These are phyloP conservation scores for Oncopodura yosiiana DNA, from an alignment of 1,140 invertebrate genomes.

Conservation along the genomic window DNA sequence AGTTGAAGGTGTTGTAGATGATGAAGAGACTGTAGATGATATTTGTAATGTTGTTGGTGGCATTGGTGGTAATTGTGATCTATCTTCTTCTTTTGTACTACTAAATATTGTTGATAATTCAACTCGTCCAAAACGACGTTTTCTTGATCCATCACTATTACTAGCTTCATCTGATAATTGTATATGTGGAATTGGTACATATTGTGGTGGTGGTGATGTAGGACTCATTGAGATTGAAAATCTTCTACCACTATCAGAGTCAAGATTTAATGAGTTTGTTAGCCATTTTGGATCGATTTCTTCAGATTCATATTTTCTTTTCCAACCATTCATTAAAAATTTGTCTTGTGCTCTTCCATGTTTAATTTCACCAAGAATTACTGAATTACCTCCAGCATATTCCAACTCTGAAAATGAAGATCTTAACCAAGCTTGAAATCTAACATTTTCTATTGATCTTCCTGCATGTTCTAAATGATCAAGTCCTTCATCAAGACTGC, in stretches of 20 bases:
- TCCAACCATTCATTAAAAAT: slow-evolving; percentile 32
- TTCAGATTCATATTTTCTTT: slow-evolving; percentile 28
- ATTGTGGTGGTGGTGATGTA: background rate
- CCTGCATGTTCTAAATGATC: slow-evolving; percentile 18
- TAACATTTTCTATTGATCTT: slow-evolving; percentile 21
- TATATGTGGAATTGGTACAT: background rate
- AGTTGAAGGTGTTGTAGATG: slow-evolving; percentile 6
- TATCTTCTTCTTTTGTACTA: slow-evolving; percentile 3
- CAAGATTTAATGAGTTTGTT: slow-evolving; percentile 24
- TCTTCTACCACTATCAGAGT: slow-evolving; percentile 15
- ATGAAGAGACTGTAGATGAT: background rate
- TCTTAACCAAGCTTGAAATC: slow-evolving; percentile 17
- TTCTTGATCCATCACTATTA: background rate
- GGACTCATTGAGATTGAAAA: background rate
- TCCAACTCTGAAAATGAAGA: slow-evolving; percentile 29
- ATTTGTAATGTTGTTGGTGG: background rate
- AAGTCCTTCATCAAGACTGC: slow-evolving; percentile 32
- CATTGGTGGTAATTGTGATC: background rate
- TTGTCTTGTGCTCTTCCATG: slow-evolving; percentile 27
- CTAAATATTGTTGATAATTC: slow-evolving; percentile 7
- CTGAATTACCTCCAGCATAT: slow-evolving; percentile 20
- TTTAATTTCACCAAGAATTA: slow-evolving; percentile 24
- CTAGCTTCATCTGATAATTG: slow-evolving; percentile 14
- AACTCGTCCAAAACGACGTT: slow-evolving; percentile 18
- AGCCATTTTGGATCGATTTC: slow-evolving; percentile 30